A percentile compares a stretch with the other conserved stretches of the same genome.
Conservation (phyloP, 1,140 invertebrate genomes). For the Ladona fulva region DNA sequence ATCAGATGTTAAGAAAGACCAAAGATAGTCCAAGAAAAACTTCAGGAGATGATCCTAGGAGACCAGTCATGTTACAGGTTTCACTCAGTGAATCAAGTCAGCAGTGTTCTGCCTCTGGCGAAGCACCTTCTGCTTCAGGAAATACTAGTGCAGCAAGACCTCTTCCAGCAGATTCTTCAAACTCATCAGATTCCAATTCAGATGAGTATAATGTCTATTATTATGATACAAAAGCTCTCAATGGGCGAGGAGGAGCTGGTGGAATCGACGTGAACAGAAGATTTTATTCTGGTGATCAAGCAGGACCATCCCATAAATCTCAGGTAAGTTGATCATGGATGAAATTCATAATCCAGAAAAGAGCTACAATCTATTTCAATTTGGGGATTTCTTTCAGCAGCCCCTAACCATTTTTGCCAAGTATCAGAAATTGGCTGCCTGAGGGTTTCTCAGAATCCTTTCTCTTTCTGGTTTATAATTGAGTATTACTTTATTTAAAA, state of each 20-base stretch:
- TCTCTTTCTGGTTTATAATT: too few species aligned
- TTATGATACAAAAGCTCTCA: slow-evolving; percentile 56
- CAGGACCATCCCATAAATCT: background rate
- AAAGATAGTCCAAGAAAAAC: background rate
- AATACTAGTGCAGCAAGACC: slow-evolving; percentile 12
- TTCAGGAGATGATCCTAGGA: background rate
- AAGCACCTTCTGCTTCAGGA: background rate
- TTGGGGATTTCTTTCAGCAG: too few species aligned
- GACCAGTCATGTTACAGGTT: background rate
- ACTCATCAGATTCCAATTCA: slow-evolving; percentile 53
- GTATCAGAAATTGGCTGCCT: too few species aligned
- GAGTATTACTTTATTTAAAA: too few species aligned
- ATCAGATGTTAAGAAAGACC: background rate
- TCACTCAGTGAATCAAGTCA: background rate
- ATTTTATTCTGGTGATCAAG: background rate
- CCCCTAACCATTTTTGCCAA: too few species aligned
- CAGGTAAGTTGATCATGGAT: background rate
- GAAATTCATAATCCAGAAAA: too few species aligned
- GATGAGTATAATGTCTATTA: slow-evolving; percentile 80
- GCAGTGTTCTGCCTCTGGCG: background rate
- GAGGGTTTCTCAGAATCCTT: too few species aligned
- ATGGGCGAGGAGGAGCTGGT: slow-evolving; percentile 20
- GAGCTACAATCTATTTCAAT: too few species aligned
- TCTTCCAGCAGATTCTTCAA: slow-evolving; percentile 30
- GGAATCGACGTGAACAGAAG: slow-evolving; percentile 12